phyloP scores from a whole-genome alignment of 2,888 invertebrate species.

The Mycalesis mineus region DNA sequence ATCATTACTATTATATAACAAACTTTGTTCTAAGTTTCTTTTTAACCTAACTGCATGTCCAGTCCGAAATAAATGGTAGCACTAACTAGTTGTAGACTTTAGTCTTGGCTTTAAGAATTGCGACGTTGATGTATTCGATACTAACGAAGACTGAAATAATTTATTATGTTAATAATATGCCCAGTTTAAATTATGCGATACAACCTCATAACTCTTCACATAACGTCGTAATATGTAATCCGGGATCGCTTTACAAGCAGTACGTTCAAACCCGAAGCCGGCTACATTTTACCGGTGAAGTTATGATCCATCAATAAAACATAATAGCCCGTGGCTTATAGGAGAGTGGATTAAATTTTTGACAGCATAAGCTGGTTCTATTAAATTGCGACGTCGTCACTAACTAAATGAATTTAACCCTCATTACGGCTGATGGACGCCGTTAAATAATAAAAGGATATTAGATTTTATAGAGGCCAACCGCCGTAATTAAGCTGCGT shows the following conservation, averaged over 20 bases:
- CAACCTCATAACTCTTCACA: background rate
- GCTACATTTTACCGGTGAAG: slow-evolving; percentile 9
- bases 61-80: too few species aligned
- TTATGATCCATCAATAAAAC: slow-evolving; percentile 23
- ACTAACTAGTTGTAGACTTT: too few species aligned
- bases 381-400: slow-evolving; percentile 30
- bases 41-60: too few species aligned
- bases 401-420: slow-evolving; percentile 47
- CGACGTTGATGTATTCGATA: too few species aligned
- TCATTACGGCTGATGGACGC: slow-evolving; percentile 49
- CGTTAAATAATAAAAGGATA: slow-evolving; percentile 42
- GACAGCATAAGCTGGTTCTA: slow-evolving; percentile 27
- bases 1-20: too few species aligned
- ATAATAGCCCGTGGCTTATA: slow-evolving; percentile 16
- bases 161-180: background rate
- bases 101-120: too few species aligned
- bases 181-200: background rate
- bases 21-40: too few species aligned
- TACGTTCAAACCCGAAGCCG: background rate
- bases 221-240: background rate
- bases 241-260: slow-evolving; percentile 1
- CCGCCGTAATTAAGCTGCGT: slow-evolving; percentile 31
- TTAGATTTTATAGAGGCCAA: slow-evolving; percentile 34
- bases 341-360: slow-evolving; percentile 25
- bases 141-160: too few species aligned